A percentile compares a stretch with the other conserved stretches of the same genome.
Conservation (phyloP, 2,797 vertebrate genomes). For the Rhinogobio ventralis region DNA sequence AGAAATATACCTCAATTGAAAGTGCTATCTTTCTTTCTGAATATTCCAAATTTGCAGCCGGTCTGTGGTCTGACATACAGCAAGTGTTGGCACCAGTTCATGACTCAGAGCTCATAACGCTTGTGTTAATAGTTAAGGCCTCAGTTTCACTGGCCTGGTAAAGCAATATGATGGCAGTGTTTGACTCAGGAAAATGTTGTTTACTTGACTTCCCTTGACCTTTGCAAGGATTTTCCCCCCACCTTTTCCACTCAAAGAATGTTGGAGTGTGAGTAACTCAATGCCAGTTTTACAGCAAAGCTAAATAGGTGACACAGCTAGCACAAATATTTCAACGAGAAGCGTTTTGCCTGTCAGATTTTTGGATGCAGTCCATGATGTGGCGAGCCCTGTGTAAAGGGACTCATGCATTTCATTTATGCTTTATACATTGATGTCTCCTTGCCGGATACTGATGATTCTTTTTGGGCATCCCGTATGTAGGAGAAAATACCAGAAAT, state of each 20-base stretch:
- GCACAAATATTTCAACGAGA: slow-evolving; percentile 65
- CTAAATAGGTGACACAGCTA: slow-evolving; percentile 66
- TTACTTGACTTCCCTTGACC: slow-evolving; percentile 83
- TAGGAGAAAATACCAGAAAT: neutral
- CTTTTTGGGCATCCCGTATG: neutral
- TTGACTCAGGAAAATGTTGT: slow-evolving; percentile 83
- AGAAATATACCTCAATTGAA: neutral
- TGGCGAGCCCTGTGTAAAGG: slow-evolving; percentile 15
- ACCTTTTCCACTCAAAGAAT: slow-evolving; percentile 77
- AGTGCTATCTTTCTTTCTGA: slow-evolving; percentile 13
- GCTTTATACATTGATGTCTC: slow-evolving; percentile 33
- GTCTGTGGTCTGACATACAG: slow-evolving; percentile 58
- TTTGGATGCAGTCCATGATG: slow-evolving; percentile 25
- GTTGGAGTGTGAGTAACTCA: slow-evolving; percentile 75
- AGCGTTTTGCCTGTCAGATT: slow-evolving; percentile 42
- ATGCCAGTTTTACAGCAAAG: slow-evolving; percentile 74
- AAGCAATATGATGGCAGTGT: slow-evolving; percentile 77
- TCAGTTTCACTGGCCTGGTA: slow-evolving; percentile 75
- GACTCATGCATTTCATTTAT: slow-evolving; percentile 35
- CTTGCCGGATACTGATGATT: neutral
- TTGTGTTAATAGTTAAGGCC: slow-evolving; percentile 72
- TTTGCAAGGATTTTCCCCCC: slow-evolving; percentile 64
- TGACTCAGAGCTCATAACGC: slow-evolving; percentile 67
- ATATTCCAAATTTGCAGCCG: slow-evolving; percentile 9
- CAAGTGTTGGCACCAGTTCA: slow-evolving; percentile 62